Base-by-base conservation (phyloP, 64 coral and sea anemone genomes). In the Catalaphyllia jardinei region DNA sequence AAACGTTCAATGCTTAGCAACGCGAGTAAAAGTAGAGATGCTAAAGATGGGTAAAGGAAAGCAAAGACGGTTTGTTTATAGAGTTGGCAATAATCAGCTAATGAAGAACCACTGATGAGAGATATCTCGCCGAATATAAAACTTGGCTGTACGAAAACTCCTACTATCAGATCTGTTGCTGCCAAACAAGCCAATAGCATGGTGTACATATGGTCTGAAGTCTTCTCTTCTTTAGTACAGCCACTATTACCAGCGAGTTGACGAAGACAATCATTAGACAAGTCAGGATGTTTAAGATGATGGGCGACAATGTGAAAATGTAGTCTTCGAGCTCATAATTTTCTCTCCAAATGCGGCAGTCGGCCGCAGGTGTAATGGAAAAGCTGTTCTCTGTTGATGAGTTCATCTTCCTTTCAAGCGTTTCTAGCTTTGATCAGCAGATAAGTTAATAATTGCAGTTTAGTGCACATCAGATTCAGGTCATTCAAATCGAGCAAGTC, bases 131-230 rank as follows among this genome's bases (percentile, higher is more conserved):
- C 31, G 2, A 24, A 19, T 1, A 27, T 24, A 19, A 77, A 25
- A 52, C 20, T 54, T 1, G 75, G 75, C 46, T 77, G 75, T 3
- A 46, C 14, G 18, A 52, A 4, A 11, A 52, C 10, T n/a, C 75
- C 42, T 10, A 77, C 39, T 7, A 27, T 0, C 17, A 77, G 39
- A 77, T 77, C 75, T 49, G 75, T 77, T 77, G 16, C 42, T 20
- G 75, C 75, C 33, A 77, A 77, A 24, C 75, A 22, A 19, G 75
- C 75, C 46, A 77, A 27, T 39, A 77, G 6, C 10, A 77, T 52
- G 20, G 54, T 77, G 46, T 77, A 77, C 33, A 9, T n/a, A n/a
- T 77, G 39, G 39, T 77, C 46, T 77, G 75, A 18, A 77, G 46
- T 52, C 22, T 51, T 4, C 39, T 46, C n/a, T 46, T 38, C 5